Conservation (phyloP, 2,797 vertebrate species). For the Falco biarmicus region DNA sequence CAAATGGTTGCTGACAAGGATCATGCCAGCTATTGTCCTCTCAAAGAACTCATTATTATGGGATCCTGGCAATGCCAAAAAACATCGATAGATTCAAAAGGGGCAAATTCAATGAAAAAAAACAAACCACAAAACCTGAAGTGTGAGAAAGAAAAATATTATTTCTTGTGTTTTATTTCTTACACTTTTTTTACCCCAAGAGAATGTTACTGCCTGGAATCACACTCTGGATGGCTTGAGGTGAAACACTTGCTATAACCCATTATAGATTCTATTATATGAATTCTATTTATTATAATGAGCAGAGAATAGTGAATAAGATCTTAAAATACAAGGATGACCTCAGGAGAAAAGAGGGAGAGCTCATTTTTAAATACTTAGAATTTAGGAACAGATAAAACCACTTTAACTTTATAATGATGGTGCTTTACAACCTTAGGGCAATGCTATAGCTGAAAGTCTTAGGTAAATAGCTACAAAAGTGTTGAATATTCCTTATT, state of each 20-base stretch:
- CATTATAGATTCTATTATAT: background rate
- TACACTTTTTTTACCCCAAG: background rate
- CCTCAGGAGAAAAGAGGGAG: background rate
- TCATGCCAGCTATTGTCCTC: background rate
- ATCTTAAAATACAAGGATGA: background rate
- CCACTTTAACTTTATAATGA: background rate
- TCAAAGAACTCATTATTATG: background rate
- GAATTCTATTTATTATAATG: background rate
- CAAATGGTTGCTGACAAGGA: constrained; percentile 3
- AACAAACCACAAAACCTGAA: background rate
- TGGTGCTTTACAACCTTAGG: background rate
- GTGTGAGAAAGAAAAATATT: background rate
- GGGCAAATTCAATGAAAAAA: background rate
- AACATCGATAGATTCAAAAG: background rate
- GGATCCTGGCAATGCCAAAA: background rate
- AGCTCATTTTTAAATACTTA: background rate
- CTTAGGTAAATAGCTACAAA: background rate
- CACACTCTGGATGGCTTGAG: background rate
- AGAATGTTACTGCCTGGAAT: background rate
- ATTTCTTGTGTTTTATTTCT: background rate
- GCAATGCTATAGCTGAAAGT: background rate
- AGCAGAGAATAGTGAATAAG: background rate
- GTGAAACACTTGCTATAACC: background rate
- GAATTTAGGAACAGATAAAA: background rate
- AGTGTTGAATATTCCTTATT: background rate